phyloP scores from a whole-genome alignment of 2,888 invertebrate species.

The Drosophila nr. perissopoda region DNA sequence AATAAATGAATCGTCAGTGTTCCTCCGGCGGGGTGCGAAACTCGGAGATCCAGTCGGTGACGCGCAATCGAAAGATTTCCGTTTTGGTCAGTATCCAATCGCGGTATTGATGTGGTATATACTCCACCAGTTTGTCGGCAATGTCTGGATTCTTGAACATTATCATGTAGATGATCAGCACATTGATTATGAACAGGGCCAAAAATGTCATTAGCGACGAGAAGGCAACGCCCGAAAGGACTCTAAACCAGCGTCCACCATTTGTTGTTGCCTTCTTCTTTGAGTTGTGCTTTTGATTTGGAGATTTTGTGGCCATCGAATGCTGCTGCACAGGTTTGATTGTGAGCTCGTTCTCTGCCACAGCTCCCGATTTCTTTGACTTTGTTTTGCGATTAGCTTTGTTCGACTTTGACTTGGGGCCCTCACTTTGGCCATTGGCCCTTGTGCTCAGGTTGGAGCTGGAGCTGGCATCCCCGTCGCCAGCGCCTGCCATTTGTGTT shows the following conservation, averaged over 20 bases:
- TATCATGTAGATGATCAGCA: constrained; percentile 82
- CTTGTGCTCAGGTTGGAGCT: constrained; percentile 34
- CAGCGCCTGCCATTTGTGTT: constrained; percentile 47
- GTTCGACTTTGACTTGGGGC: constrained; percentile 53
- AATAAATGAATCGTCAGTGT: constrained; percentile 83
- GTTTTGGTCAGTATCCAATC: constrained; percentile 83
- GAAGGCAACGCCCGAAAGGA: constrained; percentile 68
- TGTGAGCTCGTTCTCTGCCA: constrained; percentile 59
- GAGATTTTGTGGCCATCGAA: constrained; percentile 22
- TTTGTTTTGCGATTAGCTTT: constrained; percentile 75
- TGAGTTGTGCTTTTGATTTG: constrained; percentile 65
- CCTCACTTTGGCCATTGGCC: constrained; percentile 31
- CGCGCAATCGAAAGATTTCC: constrained; percentile 82
- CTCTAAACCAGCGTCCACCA: constrained; percentile 35
- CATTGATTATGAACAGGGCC: constrained; percentile 80
- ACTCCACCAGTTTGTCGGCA: constrained; percentile 81
- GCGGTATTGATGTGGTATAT: constrained; percentile 83
- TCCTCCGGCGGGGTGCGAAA: constrained; percentile 83
- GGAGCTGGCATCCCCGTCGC: constrained; percentile 41
- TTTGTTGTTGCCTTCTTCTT: constrained; percentile 53
- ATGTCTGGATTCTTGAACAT: constrained; percentile 84
- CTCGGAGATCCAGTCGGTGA: constrained; percentile 83
- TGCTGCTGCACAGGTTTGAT: constrained; percentile 54
- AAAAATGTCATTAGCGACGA: constrained; percentile 82
- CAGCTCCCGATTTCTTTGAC: constrained; percentile 52